phyloP scores from a whole-genome alignment of 2,797 vertebrate species.

The Cephalopachus bancanus region DNA sequence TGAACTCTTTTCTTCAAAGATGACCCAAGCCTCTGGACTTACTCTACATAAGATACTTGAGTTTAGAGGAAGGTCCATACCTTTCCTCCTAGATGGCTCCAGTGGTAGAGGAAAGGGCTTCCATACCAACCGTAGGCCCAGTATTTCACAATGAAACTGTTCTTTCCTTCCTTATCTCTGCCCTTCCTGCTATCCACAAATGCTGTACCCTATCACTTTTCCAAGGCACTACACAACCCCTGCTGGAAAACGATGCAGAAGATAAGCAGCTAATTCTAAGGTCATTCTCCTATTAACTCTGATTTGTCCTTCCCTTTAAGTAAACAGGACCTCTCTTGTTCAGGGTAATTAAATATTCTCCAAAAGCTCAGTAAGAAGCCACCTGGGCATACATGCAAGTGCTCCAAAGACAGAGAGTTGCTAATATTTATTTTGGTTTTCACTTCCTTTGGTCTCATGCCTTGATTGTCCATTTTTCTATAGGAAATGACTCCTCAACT shows the following conservation, averaged over 20 bases:
- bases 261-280: background rate
- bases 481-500: slow-evolving; percentile 14
- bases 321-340: background rate
- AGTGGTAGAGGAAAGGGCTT: background rate
- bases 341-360: background rate
- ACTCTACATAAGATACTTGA: background rate
- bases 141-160: background rate
- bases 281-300: background rate
- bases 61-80: background rate
- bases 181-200: background rate
- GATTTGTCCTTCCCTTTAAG: background rate
- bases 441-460: slow-evolving; percentile 21
- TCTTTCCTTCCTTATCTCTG: background rate
- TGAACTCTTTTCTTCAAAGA: background rate
- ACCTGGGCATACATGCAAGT: background rate
- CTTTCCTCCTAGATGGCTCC: slow-evolving; percentile 1
- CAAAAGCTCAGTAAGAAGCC: background rate
- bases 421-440: slow-evolving; percentile 2
- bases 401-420: slow-evolving; percentile 12
- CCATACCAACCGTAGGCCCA: background rate
- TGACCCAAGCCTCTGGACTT: background rate
- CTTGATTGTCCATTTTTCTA: background rate
- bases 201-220: background rate
- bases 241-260: background rate
- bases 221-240: background rate